phyloP scores from a whole-genome alignment of 2,888 invertebrate species.

The Anticlea derivata region DNA sequence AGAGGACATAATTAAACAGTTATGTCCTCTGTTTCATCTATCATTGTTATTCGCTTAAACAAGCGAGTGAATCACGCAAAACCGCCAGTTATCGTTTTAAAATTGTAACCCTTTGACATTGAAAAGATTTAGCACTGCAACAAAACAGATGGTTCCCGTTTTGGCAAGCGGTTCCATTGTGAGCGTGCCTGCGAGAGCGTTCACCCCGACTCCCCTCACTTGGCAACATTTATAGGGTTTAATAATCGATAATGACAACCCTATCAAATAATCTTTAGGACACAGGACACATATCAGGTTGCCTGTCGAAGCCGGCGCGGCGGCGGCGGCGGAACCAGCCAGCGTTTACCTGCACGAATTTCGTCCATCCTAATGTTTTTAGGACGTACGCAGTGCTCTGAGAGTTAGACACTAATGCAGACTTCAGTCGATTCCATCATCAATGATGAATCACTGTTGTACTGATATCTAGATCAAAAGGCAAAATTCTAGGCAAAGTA shows the following conservation, averaged over 20 bases:
- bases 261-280: constrained; percentile 22
- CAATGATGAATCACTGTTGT: no score
- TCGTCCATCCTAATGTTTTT: not conserved
- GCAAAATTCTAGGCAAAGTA: no score
- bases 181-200: constrained; percentile 61
- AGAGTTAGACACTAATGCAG: no score
- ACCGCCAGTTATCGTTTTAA: constrained; percentile 14
- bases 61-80: constrained; percentile 23
- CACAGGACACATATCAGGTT: not conserved
- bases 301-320: no score
- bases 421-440: no score
- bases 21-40: constrained; percentile 1
- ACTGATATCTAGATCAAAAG: no score
- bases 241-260: constrained; percentile 68
- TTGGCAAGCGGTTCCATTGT: constrained; percentile 63
- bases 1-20: no score
- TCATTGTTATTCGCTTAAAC: constrained; percentile 14
- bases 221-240: constrained; percentile 64
- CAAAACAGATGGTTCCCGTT: constrained; percentile 58
- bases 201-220: constrained; percentile 68
- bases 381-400: no score
- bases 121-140: constrained; percentile 43
- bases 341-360: not conserved
- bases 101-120: constrained; percentile 46
- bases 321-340: not conserved